Evolutionary conservation across 2,113 vertebrate genomes (phyloP), one percentile per base, ranked within the genome.

Genomic region (Ammodramus savannarum): DNA sequence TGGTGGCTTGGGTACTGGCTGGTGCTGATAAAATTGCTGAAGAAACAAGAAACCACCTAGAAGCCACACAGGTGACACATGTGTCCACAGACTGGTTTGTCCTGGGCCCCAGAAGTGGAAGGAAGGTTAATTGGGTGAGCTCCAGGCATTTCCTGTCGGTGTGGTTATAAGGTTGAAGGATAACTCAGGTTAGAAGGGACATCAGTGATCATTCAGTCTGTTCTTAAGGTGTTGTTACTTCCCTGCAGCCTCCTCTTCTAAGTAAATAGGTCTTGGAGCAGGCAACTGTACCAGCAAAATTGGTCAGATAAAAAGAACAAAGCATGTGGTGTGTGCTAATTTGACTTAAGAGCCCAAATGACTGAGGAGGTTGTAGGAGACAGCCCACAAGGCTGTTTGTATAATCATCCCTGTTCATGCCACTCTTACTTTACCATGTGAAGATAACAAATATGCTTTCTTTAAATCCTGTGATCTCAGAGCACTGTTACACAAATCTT

Each of bases 141-240:
- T 89, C 29, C 57, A 74, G 94, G 78, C 31, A 43, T 91, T 96
- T 96, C 75, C 85, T 90, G 29, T 79, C 83, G 87, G 48, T 83
- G 52, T 80, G 82, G 81, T 90, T 91, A 21, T 54, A 16, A 81
- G 51, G 17, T 73, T 2, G 6, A 29, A 13, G 71, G 58, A 43
- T 89, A 93, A 58, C 39, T 77, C 21, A 1, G 32, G 21, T 69
- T 83, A 58, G 85, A 90, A 90, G 26, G 63, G 16, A 76, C 59
- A 26, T 90, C 23, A 21, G 46, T 55, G 34, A 55, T 66, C 46
- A 9, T 59, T 62, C 62, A 77, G 63, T 82, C 29, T 1, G 0
- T 82, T 58, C 25, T 55, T 71, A 39, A 10, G 29, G n/a, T 66
- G 34, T 1, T 62, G 34, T 76, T 82, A 15, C 36, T 75, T 82